Base-by-base conservation (phyloP, 2,888 invertebrate genomes). In the Elegia similella region DNA sequence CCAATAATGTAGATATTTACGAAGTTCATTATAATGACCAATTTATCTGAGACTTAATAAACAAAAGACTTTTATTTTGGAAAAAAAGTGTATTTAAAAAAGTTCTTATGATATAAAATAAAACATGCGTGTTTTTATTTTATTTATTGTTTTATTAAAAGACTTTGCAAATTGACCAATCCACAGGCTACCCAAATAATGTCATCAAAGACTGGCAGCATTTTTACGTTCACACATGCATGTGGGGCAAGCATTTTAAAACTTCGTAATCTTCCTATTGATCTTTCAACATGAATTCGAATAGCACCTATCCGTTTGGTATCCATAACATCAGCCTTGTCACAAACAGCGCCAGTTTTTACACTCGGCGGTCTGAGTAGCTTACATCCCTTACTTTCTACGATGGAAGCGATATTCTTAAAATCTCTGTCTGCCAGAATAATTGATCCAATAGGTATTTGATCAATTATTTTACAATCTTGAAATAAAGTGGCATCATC, bases 401-500 rank as follows among this genome's bases (percentile, higher is more conserved):
- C 52, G 12, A 52, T 52, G 17, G 30, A 30, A 30, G 30, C 30
- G 30, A 30, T 30, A 30, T 52, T n/a, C 42, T 52, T 52, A 13
- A 52, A 52, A 6, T 17, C 42, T 52, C 52, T 52, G 13, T 52
- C 52, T 42, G 52, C 52, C 52, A n/a, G 30, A 30, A 30, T 30
- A 30, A 30, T 30, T 30, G 30, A 7, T 30, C 30, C 30, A 7
- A 30, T 30, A 30, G 32, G 32, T 32, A 5, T 32, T 32, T 32
- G 32, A 32, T 32, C 32, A 32, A 32, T 32, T 32, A 32, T 32
- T 1, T 32, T 32, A 32, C 32, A 32, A 5, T 32, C 32, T 32
- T 32, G 32, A 32, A 32, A 32, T 5, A 32, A 32, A 32, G 32
- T 5, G 6, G 32, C 32, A 2, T 32, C 32, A 32, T 32, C 32